Evolutionary conservation across 2,888 invertebrate genomes (phyloP), one percentile per base, ranked within the genome.

Genomic region (Mylabris sibirica): DNA sequence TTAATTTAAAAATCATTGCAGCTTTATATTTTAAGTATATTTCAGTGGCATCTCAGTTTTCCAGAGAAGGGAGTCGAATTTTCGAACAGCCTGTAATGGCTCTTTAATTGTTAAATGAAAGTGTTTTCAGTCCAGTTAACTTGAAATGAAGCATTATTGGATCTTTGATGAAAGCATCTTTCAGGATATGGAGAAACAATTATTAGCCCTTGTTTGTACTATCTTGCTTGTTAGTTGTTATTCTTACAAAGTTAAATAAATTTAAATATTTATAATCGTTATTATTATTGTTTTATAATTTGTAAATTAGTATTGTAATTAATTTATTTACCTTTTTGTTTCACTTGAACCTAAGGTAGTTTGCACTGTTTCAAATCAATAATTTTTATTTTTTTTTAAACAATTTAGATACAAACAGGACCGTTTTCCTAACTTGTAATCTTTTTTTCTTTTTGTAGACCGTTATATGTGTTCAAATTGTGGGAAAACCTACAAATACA

Each of bases 401-500:
- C n/a, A 17, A 44, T 44, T 44, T n/a, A n/a, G n/a, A 44, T 41
- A 11, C n/a, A 4, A n/a, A 17, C 6, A 44, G 14, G 12, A 38
- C 38, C 38, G 38, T 17, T 35, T 14, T 14, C 2, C 20, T 30
- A 60, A 38, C 14, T 61, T 34, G 35, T 61, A 24, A 60, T 22
- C 14, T 60, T 30, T 35, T 12, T 20, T 34, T 35, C 26, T 24
- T 6, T 11, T 17, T 60, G 34, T 60, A 62, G 30, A 62, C 59
- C 41, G 59, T 12, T 85, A 38, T 49, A 17, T 26, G 26, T 65
- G 85, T 68, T 77, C 78, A n/a, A 80, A 78, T 41, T 87, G 86
- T 74, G 82, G 81, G 9, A 81, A 81, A 72, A 71, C 72, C 14
- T 86, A 85, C 77, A 81, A 81, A 53, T 76, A 81, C 71, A 83